phyloP scores from a whole-genome alignment of 2,888 invertebrate genomes.

The Elegia similella region DNA sequence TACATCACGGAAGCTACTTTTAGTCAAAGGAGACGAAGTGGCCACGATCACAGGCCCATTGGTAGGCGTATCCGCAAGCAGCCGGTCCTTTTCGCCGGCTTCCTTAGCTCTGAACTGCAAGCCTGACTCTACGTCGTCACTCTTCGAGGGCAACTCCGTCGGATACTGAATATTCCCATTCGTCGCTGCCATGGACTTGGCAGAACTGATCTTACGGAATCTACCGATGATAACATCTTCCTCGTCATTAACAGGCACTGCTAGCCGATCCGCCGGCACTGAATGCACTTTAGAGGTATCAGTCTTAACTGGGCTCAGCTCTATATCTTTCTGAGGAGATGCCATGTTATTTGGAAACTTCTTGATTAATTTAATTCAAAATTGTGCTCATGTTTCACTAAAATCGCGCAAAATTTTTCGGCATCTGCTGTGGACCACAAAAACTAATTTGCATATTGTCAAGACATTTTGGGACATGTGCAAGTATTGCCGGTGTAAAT shows the following conservation, averaged over 20 bases:
- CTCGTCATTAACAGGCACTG: conserved; percentile 56
- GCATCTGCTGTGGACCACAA: not conserved
- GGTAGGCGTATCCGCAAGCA: conserved; percentile 44
- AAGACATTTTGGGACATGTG: not conserved
- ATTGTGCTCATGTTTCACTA: conserved; percentile 26
- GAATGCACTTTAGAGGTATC: conserved; percentile 31
- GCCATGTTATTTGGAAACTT: conserved; percentile 43
- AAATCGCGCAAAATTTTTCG: conserved; percentile 8
- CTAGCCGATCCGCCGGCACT: conserved; percentile 38
- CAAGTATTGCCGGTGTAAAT: not conserved
- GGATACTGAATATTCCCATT: conserved; percentile 75
- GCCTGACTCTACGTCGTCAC: conserved; percentile 63
- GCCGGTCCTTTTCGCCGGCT: conserved; percentile 52
- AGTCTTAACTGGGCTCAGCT: conserved; percentile 62
- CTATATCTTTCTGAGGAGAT: conserved; percentile 67
- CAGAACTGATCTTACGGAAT: conserved; percentile 77
- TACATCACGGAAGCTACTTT: conserved; percentile 83
- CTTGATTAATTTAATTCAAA: conserved; percentile 22
- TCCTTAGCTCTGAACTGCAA: conserved; percentile 60
- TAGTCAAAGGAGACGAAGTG: conserved; percentile 60
- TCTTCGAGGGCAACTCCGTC: conserved; percentile 47
- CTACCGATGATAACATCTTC: conserved; percentile 77
- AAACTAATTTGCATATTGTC: conserved; percentile 7
- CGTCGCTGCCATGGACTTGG: conserved; percentile 78
- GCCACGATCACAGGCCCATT: conserved; percentile 44